Percentiles rank a stretch among this genome's conserved stretches.
Conservation (phyloP, 2,888 invertebrate species). For the Drosophila setosimentum region DNA sequence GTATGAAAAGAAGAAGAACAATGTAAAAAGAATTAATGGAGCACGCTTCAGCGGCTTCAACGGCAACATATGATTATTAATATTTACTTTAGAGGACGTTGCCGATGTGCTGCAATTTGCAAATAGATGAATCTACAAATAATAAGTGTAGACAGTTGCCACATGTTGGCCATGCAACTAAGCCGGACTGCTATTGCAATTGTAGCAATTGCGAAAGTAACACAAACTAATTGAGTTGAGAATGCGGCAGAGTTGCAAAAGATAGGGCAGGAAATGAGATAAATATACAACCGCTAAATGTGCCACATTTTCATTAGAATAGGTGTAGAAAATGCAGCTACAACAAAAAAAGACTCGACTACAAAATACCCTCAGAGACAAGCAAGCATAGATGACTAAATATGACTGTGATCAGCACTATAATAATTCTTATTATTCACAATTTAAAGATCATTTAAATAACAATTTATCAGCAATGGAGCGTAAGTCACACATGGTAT, state of each 20-base stretch:
- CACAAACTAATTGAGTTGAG: conserved; percentile 39
- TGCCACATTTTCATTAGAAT: neutral
- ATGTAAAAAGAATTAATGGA: conserved; percentile 43
- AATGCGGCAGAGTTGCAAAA: conserved; percentile 16
- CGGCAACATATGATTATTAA: neutral
- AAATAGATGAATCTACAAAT: conserved; percentile 18
- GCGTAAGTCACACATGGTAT: neutral
- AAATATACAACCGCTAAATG: neutral
- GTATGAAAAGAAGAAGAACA: conserved; percentile 22
- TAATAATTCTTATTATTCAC: neutral
- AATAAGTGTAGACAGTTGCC: conserved; percentile 34
- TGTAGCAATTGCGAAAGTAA: conserved; percentile 32
- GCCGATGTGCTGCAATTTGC: conserved; percentile 35
- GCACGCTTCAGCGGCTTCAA: conserved; percentile 42
- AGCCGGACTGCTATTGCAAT: conserved; percentile 15
- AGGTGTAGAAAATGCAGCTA: conserved; percentile 5
- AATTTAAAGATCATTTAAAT: neutral
- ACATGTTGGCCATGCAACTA: conserved; percentile 37
- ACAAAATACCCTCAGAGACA: neutral
- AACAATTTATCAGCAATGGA: neutral
- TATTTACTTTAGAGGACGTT: conserved; percentile 37
- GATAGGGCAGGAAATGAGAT: neutral
- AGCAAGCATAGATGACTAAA: neutral
- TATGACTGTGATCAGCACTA: neutral
- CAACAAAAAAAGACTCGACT: neutral